These are phyloP conservation scores for Macrosiphum euphorbiae DNA, from an alignment of 2,888 invertebrate genomes.

Conservation along the genomic window DNA sequence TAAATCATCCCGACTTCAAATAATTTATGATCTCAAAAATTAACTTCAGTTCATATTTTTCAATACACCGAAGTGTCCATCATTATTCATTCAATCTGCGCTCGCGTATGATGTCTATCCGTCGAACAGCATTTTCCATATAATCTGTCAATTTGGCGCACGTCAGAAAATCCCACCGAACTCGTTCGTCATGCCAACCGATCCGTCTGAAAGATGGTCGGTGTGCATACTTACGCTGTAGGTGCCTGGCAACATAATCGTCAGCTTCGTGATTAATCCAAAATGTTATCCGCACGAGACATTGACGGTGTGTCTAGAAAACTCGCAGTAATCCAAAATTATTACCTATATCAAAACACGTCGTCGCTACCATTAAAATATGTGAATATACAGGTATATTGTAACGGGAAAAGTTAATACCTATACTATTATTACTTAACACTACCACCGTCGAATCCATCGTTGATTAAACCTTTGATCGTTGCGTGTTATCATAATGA, in stretches of 20 bases:
- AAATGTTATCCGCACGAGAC: neutral
- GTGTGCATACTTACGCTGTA: neutral
- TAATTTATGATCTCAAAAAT: neutral
- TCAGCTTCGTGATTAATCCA: neutral
- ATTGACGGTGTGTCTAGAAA: neutral
- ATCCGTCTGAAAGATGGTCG: neutral
- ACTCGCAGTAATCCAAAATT: neutral
- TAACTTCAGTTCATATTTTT: neutral
- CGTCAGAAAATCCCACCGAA: neutral
- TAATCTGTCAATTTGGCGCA: slow-evolving; percentile 8
- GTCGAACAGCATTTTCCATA: neutral
- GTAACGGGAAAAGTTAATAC: no score
- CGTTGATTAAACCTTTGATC: neutral
- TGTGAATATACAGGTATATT: no score
- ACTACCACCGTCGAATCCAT: neutral
- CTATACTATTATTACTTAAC: neutral
- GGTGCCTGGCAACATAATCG: neutral
- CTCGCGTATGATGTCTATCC: neutral
- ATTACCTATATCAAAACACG: neutral
- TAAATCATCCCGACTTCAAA: neutral
- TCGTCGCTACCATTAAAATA: no score
- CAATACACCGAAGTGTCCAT: neutral
- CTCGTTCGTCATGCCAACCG: neutral
- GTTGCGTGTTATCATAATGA: neutral
- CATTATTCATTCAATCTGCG: slow-evolving; percentile 9